Percentiles rank a stretch among this genome's conserved stretches.
phyloP scores from a whole-genome alignment of 2,113 vertebrate species.

The Oxyruncus cristatus region DNA sequence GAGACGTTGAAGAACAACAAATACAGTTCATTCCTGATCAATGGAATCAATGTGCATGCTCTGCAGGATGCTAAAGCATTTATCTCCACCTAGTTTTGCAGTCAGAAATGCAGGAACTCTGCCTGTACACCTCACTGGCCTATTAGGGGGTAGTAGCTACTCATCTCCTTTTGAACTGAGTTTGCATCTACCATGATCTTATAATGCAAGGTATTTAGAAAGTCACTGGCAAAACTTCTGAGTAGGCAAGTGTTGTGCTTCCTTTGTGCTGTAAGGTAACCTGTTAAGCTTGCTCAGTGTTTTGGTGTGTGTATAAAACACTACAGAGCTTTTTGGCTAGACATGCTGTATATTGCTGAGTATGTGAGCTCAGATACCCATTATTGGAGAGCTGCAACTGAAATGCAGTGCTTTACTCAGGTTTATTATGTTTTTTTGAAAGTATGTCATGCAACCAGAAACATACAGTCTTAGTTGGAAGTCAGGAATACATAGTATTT shows the following conservation, averaged over 20 bases:
- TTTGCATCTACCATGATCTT: neutral
- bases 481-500: neutral
- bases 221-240: neutral
- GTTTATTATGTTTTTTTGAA: neutral
- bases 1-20: neutral
- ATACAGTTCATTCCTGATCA: neutral
- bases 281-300: neutral
- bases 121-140: neutral
- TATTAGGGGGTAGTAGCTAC: neutral
- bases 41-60: fast-evolving
- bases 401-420: neutral
- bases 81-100: neutral
- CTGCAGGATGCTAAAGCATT: neutral
- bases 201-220: neutral
- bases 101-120: neutral
- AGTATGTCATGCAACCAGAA: neutral
- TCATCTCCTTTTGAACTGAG: neutral
- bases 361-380: neutral
- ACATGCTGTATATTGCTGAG: neutral
- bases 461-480: neutral
- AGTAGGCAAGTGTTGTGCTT: neutral
- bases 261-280: neutral
- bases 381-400: neutral
- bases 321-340: neutral
- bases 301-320: neutral